Conservation (phyloP, 30 jellyfish, hydroid and myxozoan species). For the Haliclystus octoradiatus region DNA sequence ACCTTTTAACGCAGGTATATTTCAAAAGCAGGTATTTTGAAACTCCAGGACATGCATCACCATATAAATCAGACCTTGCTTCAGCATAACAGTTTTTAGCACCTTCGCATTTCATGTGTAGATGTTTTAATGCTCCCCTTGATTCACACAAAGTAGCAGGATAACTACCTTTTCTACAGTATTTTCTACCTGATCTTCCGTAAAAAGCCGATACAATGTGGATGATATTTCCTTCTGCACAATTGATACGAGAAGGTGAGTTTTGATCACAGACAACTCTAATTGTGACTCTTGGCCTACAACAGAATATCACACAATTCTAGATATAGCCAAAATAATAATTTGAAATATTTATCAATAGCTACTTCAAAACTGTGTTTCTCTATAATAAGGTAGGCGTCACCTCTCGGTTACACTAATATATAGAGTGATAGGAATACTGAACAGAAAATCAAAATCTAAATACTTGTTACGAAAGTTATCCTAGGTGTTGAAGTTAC, state of each 20-base stretch:
- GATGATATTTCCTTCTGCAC: neutral
- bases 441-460: too few species aligned
- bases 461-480: too few species aligned
- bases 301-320: too few species aligned
- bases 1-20: neutral
- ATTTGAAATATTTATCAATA: too few species aligned
- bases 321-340: too few species aligned
- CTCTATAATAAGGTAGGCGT: too few species aligned
- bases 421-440: too few species aligned
- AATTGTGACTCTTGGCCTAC: neutral
- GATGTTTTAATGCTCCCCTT: neutral
- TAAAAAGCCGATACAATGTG: neutral
- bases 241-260: neutral
- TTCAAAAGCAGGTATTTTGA: neutral
- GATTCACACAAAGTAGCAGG: neutral
- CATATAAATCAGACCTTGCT: neutral
- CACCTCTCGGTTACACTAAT: too few species aligned
- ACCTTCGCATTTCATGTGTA: neutral
- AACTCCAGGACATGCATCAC: neutral
- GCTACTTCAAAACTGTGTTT: too few species aligned
- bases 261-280: neutral
- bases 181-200: neutral
- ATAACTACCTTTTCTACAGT: neutral
- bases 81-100: neutral
- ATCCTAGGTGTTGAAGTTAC: too few species aligned